Evolutionary conservation across 2,113 vertebrate species (phyloP).

Genomic region (Hydrolagus affinis): DNA sequence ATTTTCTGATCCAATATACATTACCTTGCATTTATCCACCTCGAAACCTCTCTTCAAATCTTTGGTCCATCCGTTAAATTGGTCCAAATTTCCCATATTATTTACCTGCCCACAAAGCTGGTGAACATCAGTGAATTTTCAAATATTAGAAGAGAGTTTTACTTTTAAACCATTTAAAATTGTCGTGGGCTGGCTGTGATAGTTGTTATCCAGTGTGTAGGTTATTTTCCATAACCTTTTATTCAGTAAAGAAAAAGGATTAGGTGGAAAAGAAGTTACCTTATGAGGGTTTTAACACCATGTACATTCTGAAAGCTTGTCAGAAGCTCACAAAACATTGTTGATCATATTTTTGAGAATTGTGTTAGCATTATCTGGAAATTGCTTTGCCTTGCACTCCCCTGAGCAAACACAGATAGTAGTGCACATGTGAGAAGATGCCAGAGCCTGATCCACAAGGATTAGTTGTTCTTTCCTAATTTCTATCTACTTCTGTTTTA

Average conservation of each 20-base stretch:
- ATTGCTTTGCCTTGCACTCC: not conserved
- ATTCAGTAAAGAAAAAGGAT: not conserved
- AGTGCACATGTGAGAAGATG: not conserved
- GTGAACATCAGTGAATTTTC: no score
- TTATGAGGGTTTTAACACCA: no score
- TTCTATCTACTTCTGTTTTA: not conserved
- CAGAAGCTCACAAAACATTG: not conserved
- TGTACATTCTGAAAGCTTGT: not conserved
- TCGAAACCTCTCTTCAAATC: no score
- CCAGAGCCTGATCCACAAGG: not conserved
- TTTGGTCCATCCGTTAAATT: no score
- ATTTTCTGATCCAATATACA: no score
- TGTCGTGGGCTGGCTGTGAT: no score
- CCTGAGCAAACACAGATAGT: not conserved
- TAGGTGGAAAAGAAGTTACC: not conserved
- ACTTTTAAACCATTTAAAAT: no score
- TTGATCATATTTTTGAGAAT: not conserved
- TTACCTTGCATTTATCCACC: no score
- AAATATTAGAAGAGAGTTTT: no score
- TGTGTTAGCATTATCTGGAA: not conserved
- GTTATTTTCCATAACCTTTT: not conserved
- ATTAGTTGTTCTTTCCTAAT: not conserved
- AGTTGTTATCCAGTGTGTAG: no score
- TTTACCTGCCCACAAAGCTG: no score
- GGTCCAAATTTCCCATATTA: no score